Evolutionary conservation across 2,888 invertebrate genomes (phyloP), one percentile per base, ranked within the genome.

Genomic region (Rhamphomyia laevipes): DNA sequence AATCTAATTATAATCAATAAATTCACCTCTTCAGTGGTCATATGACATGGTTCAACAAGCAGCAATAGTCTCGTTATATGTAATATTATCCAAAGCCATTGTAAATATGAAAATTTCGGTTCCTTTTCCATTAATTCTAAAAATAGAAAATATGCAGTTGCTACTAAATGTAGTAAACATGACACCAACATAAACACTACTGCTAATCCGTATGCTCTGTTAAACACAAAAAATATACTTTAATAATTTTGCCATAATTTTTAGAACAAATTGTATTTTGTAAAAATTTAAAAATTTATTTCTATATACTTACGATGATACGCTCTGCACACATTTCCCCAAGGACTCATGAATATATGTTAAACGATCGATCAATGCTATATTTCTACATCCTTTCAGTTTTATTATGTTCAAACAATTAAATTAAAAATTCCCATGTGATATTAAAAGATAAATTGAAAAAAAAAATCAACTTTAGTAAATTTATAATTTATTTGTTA

Each of bases 131-230:
- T 68, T 10, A 68, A 60, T 57, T 74, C 74, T 51, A 72, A 58
- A 51, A 76, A 71, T 1, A 77, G 58, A 57, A 77, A 75, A 55
- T 77, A 77, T 1, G 75, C 72, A 0, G 77, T 77, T 44, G 77
- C 75, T 16, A 77, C 73, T 38, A 77, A 57, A 56, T 77, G 77
- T 44, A 77, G 62, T 4, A 77, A 61, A 44, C 76, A 76, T 1
- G 76, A 75, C 4, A 73, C 64, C 17, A 75, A 61, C 27, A 74
- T 71, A 2, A 68, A 65, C 1, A 76, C 58, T 42, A 75, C 63
- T 1, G 72, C 67, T 2, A 72, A 54, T 2, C 76, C 76, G 52
- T 70, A 75, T 5, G 73, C 68, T 33, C 68, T 68, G 31, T 21
- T 30, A 7, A n/a, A 23, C 27, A n/a, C 31, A 35, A 27, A 46